Evolutionary conservation across 2,888 invertebrate genomes (phyloP).

Genomic region (Andricus curvator): DNA sequence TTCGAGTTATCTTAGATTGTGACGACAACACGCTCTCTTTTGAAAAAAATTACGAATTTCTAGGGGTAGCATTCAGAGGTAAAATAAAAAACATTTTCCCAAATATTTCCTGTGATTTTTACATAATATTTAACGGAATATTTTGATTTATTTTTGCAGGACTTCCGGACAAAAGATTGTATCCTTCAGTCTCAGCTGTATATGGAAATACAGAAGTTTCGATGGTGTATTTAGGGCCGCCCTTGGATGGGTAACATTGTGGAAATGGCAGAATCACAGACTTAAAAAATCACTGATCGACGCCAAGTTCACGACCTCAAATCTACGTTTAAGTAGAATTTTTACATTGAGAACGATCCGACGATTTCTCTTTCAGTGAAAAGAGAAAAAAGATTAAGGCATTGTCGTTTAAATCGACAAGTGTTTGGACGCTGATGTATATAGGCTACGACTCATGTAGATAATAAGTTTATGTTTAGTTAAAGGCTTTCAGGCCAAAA

Average conservation of each 20-base stretch:
- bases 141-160: slow-evolving; percentile 80
- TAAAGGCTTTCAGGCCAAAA: not conserved
- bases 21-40: slow-evolving; percentile 98
- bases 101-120: slow-evolving; percentile 7
- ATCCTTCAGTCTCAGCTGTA: slow-evolving; percentile 97
- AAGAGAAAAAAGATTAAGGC: not conserved
- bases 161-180: slow-evolving; percentile 94
- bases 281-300: slow-evolving; percentile 30
- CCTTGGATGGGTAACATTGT: slow-evolving; percentile 92
- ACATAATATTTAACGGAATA: slow-evolving; percentile 1
- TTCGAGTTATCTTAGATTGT: slow-evolving; percentile 98
- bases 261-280: slow-evolving; percentile 15
- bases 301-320: slow-evolving; percentile 47
- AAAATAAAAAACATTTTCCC: slow-evolving; percentile 48
- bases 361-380: not conserved
- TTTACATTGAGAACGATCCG: slow-evolving; percentile 47
- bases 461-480: slow-evolving; percentile 8
- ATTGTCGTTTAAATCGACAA: not conserved
- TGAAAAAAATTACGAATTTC: slow-evolving; percentile 98
- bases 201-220: slow-evolving; percentile 99
- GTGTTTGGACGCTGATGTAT: slow-evolving; percentile 7
- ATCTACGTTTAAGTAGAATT: slow-evolving; percentile 62
- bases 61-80: slow-evolving; percentile 98
- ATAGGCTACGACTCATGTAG: slow-evolving; percentile 23
- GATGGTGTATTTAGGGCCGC: slow-evolving; percentile 98